A percentile compares a stretch with the other conserved stretches of the same genome.
phyloP scores from a whole-genome alignment of 30 jellyfish, hydroid and myxozoan species.

The Aurelia sp. region DNA sequence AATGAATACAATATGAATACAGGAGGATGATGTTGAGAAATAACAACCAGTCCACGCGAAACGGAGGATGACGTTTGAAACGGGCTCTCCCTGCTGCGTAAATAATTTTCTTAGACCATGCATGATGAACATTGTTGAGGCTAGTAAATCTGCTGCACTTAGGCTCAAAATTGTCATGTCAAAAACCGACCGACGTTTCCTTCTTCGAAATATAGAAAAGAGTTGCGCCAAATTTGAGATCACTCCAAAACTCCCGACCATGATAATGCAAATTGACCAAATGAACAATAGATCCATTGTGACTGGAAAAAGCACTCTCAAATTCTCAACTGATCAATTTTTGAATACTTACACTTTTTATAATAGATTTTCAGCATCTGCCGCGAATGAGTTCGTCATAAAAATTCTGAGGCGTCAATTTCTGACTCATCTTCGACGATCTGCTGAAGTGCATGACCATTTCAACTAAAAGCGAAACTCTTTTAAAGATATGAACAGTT shows the following conservation, averaged over 20 bases:
- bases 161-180: conserved; percentile 17
- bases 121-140: conserved; percentile 24
- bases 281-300: neutral
- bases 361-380: neutral
- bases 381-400: no score
- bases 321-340: neutral
- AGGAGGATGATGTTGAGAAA: conserved; percentile 21
- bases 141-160: conserved; percentile 8
- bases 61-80: conserved; percentile 13
- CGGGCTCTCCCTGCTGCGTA: conserved; percentile 13
- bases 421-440: no score
- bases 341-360: neutral
- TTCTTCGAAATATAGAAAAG: neutral
- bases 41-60: conserved; percentile 37
- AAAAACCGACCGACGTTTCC: neutral
- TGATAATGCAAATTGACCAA: conserved; percentile 10
- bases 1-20: conserved; percentile 24
- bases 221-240: conserved; percentile 5
- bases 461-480: no score
- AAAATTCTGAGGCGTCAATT: no score
- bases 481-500: no score
- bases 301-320: neutral
- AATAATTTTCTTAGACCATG: conserved; percentile 26
- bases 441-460: no score
- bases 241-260: neutral